These are phyloP conservation scores for Menura novaehollandiae DNA, from an alignment of 2,113 vertebrate genomes.

Conservation along the genomic window DNA sequence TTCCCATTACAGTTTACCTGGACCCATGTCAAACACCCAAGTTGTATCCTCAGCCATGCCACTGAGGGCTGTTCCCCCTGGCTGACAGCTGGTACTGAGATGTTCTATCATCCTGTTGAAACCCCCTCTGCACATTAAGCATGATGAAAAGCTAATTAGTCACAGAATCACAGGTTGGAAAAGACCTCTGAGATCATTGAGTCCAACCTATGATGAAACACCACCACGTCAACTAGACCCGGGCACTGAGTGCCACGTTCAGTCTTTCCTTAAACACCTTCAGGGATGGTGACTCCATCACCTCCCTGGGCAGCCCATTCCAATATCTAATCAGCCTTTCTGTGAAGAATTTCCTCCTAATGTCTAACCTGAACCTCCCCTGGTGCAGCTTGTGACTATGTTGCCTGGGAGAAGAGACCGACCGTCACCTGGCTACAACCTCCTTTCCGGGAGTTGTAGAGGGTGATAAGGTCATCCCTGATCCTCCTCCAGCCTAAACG, in stretches of 20 bases:
- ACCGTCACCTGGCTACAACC: no score
- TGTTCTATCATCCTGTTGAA: background rate
- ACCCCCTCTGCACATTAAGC: background rate
- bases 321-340: background rate
- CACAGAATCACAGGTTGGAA: background rate
- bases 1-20: background rate
- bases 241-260: background rate
- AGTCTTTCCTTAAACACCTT: background rate
- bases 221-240: background rate
- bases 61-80: accelerated
- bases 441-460: background rate
- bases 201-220: background rate
- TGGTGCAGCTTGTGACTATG: background rate
- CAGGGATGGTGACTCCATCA: background rate
- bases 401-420: background rate
- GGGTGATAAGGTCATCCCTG: background rate
- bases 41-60: background rate
- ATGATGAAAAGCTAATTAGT: background rate
- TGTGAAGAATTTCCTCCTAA: background rate
- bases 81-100: accelerated
- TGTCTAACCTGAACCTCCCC: background rate
- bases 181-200: background rate
- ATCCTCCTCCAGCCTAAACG: background rate
- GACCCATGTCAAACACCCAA: accelerated
- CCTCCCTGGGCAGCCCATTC: background rate